phyloP scores from a whole-genome alignment of 1,140 invertebrate species.

The Ylistrum balloti region DNA sequence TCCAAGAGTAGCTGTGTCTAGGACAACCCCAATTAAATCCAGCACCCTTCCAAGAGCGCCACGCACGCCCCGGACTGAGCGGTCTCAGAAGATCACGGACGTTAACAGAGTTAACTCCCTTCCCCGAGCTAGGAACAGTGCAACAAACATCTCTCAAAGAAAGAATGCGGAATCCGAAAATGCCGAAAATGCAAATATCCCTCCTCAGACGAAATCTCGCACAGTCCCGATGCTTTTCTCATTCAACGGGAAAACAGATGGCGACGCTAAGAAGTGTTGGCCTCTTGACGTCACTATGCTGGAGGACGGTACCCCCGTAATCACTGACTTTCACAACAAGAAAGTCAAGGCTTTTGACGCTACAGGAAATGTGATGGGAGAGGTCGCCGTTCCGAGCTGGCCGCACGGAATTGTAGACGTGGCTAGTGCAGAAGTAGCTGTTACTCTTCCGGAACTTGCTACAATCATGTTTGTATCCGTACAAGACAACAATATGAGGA shows the following conservation, averaged over 20 bases:
- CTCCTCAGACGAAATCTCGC: conserved; percentile 56
- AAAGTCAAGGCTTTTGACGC: conserved; percentile 71
- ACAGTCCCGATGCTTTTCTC: conserved; percentile 62
- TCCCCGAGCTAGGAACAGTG: background rate
- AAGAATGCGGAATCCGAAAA: conserved; percentile 5
- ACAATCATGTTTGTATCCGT: conserved; percentile 66
- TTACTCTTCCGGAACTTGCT: conserved; percentile 70
- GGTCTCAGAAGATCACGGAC: background rate
- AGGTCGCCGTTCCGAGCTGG: conserved; percentile 67
- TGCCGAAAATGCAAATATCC: conserved; percentile 51
- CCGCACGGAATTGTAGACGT: conserved; percentile 70
- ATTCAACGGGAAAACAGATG: conserved; percentile 69
- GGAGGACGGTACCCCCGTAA: conserved; percentile 69
- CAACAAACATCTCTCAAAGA: conserved; percentile 44
- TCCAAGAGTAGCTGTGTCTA: conserved; percentile 4
- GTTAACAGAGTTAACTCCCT: background rate
- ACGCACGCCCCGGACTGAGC: conserved; percentile 7
- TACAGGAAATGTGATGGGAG: conserved; percentile 62
- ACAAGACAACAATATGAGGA: conserved; percentile 63
- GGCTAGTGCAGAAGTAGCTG: conserved; percentile 64
- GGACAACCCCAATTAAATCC: background rate
- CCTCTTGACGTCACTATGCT: conserved; percentile 69
- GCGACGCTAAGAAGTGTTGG: conserved; percentile 72
- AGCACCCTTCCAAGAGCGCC: background rate
- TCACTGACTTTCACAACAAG: conserved; percentile 72